Evolutionary conservation across 2,113 vertebrate species (phyloP).

Genomic region (Thunnus maccoyii): DNA sequence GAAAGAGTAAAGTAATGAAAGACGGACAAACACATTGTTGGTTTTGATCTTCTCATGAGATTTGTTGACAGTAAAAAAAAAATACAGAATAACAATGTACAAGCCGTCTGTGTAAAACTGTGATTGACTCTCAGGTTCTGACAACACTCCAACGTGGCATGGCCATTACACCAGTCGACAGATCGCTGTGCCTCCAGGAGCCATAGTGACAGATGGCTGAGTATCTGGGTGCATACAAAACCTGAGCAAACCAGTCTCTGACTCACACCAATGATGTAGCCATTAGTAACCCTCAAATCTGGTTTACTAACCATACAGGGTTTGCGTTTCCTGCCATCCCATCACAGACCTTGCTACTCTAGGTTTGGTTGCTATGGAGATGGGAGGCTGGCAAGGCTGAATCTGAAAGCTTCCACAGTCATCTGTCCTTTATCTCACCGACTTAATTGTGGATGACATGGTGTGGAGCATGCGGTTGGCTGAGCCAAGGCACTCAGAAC

Average conservation of each 20-base stretch:
- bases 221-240: conserved; percentile 74
- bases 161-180: conserved; percentile 52
- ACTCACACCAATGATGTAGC: conserved; percentile 79
- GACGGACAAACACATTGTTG: too few relatives aligned
- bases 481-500: conserved; percentile 33
- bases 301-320: conserved; percentile 71
- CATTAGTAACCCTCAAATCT: conserved; percentile 72
- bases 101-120: neutral
- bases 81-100: neutral
- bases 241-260: conserved; percentile 79
- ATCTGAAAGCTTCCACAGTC: conserved; percentile 73
- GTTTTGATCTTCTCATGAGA: too few relatives aligned
- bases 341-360: conserved; percentile 52
- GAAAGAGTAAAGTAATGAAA: too few relatives aligned
- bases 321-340: conserved; percentile 72
- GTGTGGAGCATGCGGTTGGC: conserved; percentile 56
- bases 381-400: conserved; percentile 75
- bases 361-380: conserved; percentile 77
- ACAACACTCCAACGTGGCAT: conserved; percentile 17
- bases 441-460: conserved; percentile 72
- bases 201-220: conserved; percentile 80
- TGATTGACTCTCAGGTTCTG: neutral
- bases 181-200: conserved; percentile 68
- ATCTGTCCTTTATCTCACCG: conserved; percentile 73
- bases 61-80: neutral